Evolutionary conservation across 2,113 vertebrate species (phyloP).

Genomic region (human (Homo sapiens)): DNA sequence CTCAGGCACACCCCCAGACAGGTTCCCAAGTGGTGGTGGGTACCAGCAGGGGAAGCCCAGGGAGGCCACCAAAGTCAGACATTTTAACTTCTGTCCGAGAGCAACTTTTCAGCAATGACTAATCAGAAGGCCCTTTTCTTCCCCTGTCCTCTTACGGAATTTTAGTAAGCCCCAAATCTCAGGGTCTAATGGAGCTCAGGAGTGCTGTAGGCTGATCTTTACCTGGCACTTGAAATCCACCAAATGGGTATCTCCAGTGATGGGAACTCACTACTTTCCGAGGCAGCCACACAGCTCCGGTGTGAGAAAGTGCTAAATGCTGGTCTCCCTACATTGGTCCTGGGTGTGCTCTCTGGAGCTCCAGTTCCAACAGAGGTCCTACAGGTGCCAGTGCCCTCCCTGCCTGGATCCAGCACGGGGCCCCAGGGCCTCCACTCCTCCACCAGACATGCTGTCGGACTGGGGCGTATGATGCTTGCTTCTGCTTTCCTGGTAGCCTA

Average conservation of each 20-base stretch:
- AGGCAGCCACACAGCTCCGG: neutral
- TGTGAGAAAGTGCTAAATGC: neutral
- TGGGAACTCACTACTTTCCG: neutral
- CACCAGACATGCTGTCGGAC: no score
- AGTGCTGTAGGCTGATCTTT: neutral
- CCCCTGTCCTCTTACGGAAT: neutral
- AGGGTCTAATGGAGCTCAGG: neutral
- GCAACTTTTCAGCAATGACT: constrained; percentile 32
- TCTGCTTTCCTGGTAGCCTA: neutral
- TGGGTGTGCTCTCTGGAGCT: neutral
- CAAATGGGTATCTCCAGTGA: neutral
- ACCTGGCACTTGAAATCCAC: neutral
- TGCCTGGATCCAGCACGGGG: neutral
- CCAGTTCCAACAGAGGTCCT: neutral
- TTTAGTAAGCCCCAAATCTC: neutral
- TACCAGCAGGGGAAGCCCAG: neutral
- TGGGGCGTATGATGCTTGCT: neutral
- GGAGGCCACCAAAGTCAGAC: neutral
- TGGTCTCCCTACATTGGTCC: accelerated
- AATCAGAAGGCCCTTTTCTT: neutral
- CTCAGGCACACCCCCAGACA: neutral
- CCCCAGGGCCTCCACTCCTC: neutral
- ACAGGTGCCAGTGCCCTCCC: neutral
- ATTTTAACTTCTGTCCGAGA: neutral
- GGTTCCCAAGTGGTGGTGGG: neutral